phyloP scores from a whole-genome alignment of 2,113 vertebrate species.

The Trichomycterus rosablanca region DNA sequence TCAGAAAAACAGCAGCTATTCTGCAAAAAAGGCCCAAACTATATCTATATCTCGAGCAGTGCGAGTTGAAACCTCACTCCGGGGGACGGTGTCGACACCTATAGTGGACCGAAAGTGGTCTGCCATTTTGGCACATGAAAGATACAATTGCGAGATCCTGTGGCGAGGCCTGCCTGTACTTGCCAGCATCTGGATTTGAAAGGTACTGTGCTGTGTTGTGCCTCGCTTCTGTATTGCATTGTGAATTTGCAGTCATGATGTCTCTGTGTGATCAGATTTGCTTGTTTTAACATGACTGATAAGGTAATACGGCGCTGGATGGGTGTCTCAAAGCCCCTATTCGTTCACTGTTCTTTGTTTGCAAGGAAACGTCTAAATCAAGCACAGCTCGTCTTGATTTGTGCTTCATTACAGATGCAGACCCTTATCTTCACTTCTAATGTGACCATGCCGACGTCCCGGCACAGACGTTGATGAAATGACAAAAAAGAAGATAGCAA shows the following conservation, averaged over 20 bases:
- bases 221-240: constrained; percentile 23
- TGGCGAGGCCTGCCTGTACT: constrained; percentile 89
- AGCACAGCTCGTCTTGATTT: constrained; percentile 45
- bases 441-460: constrained; percentile 52
- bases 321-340: constrained; percentile 54
- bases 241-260: constrained; percentile 28
- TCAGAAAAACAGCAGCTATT: constrained; percentile 66
- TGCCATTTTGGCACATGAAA: constrained; percentile 83
- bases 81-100: constrained; percentile 47
- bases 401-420: constrained; percentile 38
- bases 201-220: constrained; percentile 42
- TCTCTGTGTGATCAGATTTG: constrained; percentile 38
- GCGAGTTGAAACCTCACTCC: constrained; percentile 54
- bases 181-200: constrained; percentile 67
- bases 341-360: constrained; percentile 42
- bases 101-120: constrained; percentile 37
- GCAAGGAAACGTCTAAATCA: constrained; percentile 47
- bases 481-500: constrained; percentile 39
- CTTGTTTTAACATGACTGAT: constrained; percentile 47
- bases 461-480: constrained; percentile 48
- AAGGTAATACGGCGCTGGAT: constrained; percentile 55
- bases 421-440: constrained; percentile 53
- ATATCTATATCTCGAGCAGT: constrained; percentile 58
- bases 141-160: constrained; percentile 86
- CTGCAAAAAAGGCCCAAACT: constrained; percentile 43